Evolutionary conservation across 2,888 invertebrate species (phyloP).

Genomic region (Caradrina kadenii): DNA sequence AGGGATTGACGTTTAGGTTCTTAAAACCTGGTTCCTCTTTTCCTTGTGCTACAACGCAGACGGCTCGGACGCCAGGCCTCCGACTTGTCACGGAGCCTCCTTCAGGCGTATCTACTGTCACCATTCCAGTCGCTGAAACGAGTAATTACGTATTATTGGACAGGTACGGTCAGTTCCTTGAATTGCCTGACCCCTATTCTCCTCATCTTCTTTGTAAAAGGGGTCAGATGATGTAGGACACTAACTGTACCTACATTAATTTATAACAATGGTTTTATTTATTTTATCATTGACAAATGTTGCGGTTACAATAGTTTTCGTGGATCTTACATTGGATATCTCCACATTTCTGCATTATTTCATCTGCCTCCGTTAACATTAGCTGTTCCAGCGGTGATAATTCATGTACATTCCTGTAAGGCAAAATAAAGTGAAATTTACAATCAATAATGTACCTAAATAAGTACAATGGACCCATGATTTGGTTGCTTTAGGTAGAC

Average conservation of each 20-base stretch:
- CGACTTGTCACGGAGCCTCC: constrained; percentile 64
- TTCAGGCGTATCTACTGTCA: constrained; percentile 68
- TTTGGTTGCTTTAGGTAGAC: no score
- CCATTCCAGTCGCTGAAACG: constrained; percentile 51
- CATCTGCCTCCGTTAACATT: constrained; percentile 83
- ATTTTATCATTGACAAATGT: neutral
- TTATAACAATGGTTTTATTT: neutral
- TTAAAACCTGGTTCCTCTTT: constrained; percentile 57
- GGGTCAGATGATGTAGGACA: no score
- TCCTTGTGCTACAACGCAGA: constrained; percentile 78
- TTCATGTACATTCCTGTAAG: constrained; percentile 72
- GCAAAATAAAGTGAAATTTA: constrained; percentile 3
- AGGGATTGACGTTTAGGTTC: constrained; percentile 70
- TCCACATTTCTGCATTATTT: constrained; percentile 84
- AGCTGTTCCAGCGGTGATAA: constrained; percentile 79
- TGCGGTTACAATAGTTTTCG: neutral
- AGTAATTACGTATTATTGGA: neutral
- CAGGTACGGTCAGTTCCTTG: no score
- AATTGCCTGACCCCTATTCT: no score
- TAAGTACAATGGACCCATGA: no score
- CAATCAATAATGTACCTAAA: neutral
- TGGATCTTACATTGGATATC: constrained; percentile 77
- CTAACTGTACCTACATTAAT: no score
- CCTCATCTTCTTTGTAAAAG: no score
- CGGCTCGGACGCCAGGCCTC: constrained; percentile 77